phyloP scores from a whole-genome alignment of 1,140 invertebrate species.

The Halesus radiatus region DNA sequence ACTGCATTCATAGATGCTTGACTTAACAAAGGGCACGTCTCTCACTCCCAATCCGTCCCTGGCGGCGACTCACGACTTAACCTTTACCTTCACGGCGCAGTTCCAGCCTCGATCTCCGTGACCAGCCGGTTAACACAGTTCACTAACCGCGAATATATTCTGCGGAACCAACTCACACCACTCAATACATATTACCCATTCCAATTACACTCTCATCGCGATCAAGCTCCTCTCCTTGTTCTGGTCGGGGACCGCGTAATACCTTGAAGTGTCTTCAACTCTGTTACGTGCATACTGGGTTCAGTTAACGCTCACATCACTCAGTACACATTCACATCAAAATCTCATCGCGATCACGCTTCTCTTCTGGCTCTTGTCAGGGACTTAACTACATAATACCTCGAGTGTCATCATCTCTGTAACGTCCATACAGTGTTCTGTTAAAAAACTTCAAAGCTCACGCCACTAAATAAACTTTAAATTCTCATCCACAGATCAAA shows the following conservation, averaged over 20 bases:
- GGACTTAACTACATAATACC: neutral
- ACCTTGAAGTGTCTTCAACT: too few relatives aligned
- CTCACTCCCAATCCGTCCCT: neutral
- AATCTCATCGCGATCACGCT: neutral
- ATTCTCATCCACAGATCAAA: too few relatives aligned
- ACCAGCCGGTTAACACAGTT: constrained; percentile 7
- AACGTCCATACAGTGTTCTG: too few relatives aligned
- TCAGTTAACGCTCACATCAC: neutral
- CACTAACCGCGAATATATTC: constrained; percentile 34
- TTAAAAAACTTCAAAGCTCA: too few relatives aligned
- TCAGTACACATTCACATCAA: neutral
- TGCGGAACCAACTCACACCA: neutral
- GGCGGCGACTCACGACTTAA: constrained; percentile 1
- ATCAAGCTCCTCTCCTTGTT: neutral
- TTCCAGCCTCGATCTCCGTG: constrained; percentile 13
- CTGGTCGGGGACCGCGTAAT: too few relatives aligned
- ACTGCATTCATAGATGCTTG: neutral
- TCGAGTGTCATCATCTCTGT: neutral
- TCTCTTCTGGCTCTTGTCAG: neutral
- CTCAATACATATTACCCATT: neutral
- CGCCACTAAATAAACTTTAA: too few relatives aligned
- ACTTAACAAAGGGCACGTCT: neutral
- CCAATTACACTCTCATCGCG: neutral
- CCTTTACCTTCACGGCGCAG: constrained; percentile 29
- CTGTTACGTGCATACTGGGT: too few relatives aligned